Base-by-base conservation (phyloP, 2,888 invertebrate species). In the Drosophila anceps region DNA sequence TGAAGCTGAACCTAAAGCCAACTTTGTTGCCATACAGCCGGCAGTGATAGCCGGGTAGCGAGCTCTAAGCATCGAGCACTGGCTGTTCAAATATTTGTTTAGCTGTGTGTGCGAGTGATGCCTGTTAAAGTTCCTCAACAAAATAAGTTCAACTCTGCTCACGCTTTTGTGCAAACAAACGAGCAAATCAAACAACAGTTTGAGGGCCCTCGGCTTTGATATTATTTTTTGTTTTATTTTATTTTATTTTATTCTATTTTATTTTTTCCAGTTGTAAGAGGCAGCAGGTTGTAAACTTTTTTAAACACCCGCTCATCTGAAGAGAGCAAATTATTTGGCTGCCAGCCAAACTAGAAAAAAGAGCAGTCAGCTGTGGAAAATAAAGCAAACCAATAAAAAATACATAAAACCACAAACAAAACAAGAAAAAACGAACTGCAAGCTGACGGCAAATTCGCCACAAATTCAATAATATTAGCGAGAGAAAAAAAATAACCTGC, bases 11-110 rank as follows among this genome's bases (percentile, higher is more conserved):
- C 29, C 59, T 20, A 31, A 55, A 51, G 67, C 64, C 33, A 35
- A 59, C 43, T 53, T 44, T 58, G 64, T 44, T 53, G 72, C 53
- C 53, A 41, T 58, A 68, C 61, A 46, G 48, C 44, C 61, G 24
- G 39, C 53, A 6, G 20, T 5, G 15, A 39, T 46, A 31, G 15
- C 18, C 8, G 37, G 13, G 60, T 27, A 12, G 0, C n/a, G 37
- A 39, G 41, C 64, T 20, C 7, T 20, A 24, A 50, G 24, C 60
- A 54, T 27, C 50, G 70, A 59, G 67, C 76, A 59, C 69, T 75
- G 84, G 84, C 84, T 84, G 64, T 62, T 69, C 57, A 75, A 89
- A 85, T 89, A 87, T 85, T 85, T 78, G 80, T 59, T 80, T 85
- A 87, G 88, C 90, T 85, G 90, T 87, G 66, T 69, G 63, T 69